These are phyloP conservation scores for Stenoptilia bipunctidactyla DNA, from an alignment of 2,888 invertebrate species.

Conservation along the genomic window DNA sequence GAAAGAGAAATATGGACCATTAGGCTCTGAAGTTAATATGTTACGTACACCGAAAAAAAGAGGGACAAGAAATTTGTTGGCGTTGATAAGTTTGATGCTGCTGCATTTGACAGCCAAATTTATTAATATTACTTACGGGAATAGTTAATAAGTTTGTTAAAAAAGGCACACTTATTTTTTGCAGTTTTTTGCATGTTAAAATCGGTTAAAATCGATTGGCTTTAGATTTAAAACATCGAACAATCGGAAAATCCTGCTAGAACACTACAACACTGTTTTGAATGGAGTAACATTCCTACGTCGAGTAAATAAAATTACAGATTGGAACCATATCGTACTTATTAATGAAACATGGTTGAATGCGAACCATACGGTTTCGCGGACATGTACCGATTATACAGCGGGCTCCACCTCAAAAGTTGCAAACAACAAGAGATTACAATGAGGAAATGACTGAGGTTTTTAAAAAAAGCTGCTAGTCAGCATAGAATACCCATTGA, in stretches of 20 bases:
- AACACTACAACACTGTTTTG: constrained; percentile 1
- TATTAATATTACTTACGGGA: constrained; percentile 9
- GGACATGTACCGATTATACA: constrained; percentile 12
- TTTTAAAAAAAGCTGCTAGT: constrained; percentile 6
- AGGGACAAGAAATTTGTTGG: constrained; percentile 4
- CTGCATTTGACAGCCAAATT: constrained; percentile 10
- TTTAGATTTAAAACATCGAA: constrained; percentile 6
- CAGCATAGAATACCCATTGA: constrained; percentile 4
- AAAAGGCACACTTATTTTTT: constrained; percentile 6
- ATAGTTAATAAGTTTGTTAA: constrained; percentile 6
- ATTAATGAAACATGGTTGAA: constrained; percentile 16
- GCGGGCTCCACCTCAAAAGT: constrained; percentile 2
- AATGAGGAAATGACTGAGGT: constrained; percentile 7
- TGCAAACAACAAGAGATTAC: constrained; percentile 8
- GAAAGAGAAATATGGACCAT: constrained; percentile 13
- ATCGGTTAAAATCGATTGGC: constrained; percentile 5
- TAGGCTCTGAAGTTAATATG: constrained; percentile 9
- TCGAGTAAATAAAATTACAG: constrained; percentile 3
- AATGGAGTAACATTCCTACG: constrained; percentile 3
- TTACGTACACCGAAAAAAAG: constrained; percentile 11
- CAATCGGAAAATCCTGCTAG: constrained; percentile 3
- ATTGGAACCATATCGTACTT: constrained; percentile 12
- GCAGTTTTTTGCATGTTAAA: constrained; percentile 5
- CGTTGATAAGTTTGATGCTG: constrained; percentile 10
- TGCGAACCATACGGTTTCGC: constrained; percentile 12